These are phyloP conservation scores for Pseudeuparius sepicola DNA, from an alignment of 2,888 invertebrate species.

Conservation along the genomic window DNA sequence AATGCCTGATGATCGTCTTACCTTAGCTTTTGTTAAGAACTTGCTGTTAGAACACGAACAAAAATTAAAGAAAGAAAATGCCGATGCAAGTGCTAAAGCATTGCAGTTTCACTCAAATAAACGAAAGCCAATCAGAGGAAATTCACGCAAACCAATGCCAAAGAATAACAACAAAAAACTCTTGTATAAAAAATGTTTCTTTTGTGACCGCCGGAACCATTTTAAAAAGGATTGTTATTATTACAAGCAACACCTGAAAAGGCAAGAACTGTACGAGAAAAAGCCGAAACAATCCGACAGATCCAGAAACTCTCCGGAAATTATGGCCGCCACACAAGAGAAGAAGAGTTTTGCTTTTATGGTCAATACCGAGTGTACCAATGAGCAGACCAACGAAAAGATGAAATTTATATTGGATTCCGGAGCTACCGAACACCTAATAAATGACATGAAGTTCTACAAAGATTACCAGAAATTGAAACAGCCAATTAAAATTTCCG, in stretches of 20 bases:
- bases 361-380: slow-evolving; percentile 18
- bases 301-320: slow-evolving; percentile 11
- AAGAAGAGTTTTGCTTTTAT: slow-evolving; percentile 9
- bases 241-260: slow-evolving; percentile 19
- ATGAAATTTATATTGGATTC: slow-evolving; percentile 5
- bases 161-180: slow-evolving; percentile 5
- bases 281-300: too few relatives aligned
- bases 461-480: slow-evolving; percentile 7
- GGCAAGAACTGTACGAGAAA: slow-evolving; percentile 18
- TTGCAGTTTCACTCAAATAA: too few relatives aligned
- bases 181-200: slow-evolving; percentile 24
- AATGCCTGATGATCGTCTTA: slow-evolving; percentile 28
- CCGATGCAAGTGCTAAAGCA: slow-evolving; percentile 4
- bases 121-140: slow-evolving; percentile 1
- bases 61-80: slow-evolving; percentile 17
- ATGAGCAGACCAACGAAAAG: slow-evolving; percentile 16
- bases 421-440: slow-evolving; percentile 6
- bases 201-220: slow-evolving; percentile 30
- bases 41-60: slow-evolving; percentile 22
- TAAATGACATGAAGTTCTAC: slow-evolving; percentile 13
- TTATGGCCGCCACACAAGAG: slow-evolving; percentile 22
- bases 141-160: slow-evolving; percentile 5
- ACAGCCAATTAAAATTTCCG: slow-evolving; percentile 14
- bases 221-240: slow-evolving; percentile 28
- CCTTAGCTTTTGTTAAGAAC: slow-evolving; percentile 32